Evolutionary conservation across 1,140 invertebrate genomes (phyloP).

Genomic region (Bombus turneri): DNA sequence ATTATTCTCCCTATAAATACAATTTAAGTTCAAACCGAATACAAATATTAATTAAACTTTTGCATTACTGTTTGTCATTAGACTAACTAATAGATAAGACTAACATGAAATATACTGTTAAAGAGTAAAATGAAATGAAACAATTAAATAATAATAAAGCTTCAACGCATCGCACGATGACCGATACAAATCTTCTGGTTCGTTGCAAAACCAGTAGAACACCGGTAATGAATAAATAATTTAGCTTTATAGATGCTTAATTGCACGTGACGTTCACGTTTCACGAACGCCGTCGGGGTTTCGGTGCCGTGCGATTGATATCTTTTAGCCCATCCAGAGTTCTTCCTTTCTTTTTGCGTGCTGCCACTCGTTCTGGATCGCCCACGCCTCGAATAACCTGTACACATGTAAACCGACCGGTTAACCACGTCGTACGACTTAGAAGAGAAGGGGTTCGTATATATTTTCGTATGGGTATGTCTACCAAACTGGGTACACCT

Average conservation of each 20-base stretch:
- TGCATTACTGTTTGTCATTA: no score
- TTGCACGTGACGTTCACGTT: slow-evolving; percentile 36
- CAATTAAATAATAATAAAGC: background rate
- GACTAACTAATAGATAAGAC: no score
- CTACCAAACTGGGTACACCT: slow-evolving; percentile 31
- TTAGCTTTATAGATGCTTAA: slow-evolving; percentile 17
- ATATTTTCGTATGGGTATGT: slow-evolving; percentile 46
- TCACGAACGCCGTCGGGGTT: slow-evolving; percentile 32
- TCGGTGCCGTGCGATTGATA: slow-evolving; percentile 50
- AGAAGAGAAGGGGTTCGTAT: slow-evolving; percentile 40
- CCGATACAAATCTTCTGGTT: background rate
- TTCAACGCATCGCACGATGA: background rate
- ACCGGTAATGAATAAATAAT: slow-evolving; percentile 3
- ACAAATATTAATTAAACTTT: no score
- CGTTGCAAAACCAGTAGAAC: background rate
- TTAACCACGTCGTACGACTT: slow-evolving; percentile 59
- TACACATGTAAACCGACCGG: slow-evolving; percentile 70
- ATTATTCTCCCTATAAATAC: no score
- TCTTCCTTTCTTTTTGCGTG: slow-evolving; percentile 58
- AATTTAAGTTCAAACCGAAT: no score
- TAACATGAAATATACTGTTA: no score
- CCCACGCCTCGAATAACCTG: slow-evolving; percentile 65
- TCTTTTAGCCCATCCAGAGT: slow-evolving; percentile 28
- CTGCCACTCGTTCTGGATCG: slow-evolving; percentile 67
- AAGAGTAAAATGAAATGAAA: background rate